These are phyloP conservation scores for Blera fallax DNA, from an alignment of 2,888 invertebrate species.

Conservation along the genomic window DNA sequence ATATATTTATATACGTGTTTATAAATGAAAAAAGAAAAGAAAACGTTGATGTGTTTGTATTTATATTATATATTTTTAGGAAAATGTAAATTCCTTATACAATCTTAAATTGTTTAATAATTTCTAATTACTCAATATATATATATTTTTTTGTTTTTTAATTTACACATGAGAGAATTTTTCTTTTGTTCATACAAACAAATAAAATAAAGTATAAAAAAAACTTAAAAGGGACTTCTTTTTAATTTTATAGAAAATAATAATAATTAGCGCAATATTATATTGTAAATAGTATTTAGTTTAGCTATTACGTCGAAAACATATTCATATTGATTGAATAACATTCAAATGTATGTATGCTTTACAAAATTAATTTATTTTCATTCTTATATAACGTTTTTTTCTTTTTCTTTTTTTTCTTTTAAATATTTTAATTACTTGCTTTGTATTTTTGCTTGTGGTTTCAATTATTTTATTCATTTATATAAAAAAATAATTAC, in stretches of 20 bases:
- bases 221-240: not conserved
- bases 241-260: not conserved
- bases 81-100: constrained; percentile 65
- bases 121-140: constrained; percentile 55
- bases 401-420: not conserved
- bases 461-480: constrained; percentile 32
- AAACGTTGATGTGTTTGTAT: constrained; percentile 65
- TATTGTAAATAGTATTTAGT: constrained; percentile 59
- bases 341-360: constrained; percentile 41
- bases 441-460: constrained; percentile 42
- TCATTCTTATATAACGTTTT: constrained; percentile 8
- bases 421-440: constrained; percentile 38
- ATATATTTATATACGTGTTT: constrained; percentile 30
- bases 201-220: constrained; percentile 9
- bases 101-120: constrained; percentile 52
- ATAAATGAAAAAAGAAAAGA: constrained; percentile 35
- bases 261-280: constrained; percentile 35
- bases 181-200: constrained; percentile 25
- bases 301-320: constrained; percentile 55
- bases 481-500: constrained; percentile 72
- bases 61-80: constrained; percentile 63
- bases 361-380: constrained; percentile 53
- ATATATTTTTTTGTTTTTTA: constrained; percentile 30
- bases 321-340: constrained; percentile 51
- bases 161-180: constrained; percentile 56